Conservation (phyloP, 2,888 invertebrate species). For the Dicyrtomina minuta region DNA sequence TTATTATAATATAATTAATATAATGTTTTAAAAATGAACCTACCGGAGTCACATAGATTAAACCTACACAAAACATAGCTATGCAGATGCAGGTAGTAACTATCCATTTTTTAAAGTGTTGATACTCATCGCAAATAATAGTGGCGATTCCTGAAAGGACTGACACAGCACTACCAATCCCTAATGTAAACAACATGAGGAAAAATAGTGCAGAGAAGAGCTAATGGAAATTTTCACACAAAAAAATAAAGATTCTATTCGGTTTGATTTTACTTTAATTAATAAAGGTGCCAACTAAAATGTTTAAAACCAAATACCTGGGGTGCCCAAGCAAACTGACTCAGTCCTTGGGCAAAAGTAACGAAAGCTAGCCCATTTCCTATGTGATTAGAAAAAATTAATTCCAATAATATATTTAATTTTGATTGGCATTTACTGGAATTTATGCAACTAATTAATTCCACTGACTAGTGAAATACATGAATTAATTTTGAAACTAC, state of each 20-base stretch:
- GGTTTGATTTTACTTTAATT: too few relatives aligned
- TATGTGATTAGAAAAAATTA: too few relatives aligned
- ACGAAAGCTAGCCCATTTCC: too few relatives aligned
- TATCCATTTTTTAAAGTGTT: conserved; percentile 56
- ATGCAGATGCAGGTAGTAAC: conserved; percentile 53
- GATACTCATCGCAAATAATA: conserved; percentile 57
- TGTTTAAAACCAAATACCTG: conserved; percentile 63
- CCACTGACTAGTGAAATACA: too few relatives aligned
- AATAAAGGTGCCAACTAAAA: too few relatives aligned
- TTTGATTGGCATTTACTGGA: too few relatives aligned
- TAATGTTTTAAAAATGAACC: conserved; percentile 10
- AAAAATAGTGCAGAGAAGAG: conserved; percentile 63
- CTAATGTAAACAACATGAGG: conserved; percentile 62
- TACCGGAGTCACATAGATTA: conserved; percentile 54
- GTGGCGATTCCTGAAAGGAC: conserved; percentile 60
- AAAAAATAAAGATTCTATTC: too few relatives aligned
- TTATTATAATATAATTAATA: conserved; percentile 69
- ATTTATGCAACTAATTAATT: too few relatives aligned
- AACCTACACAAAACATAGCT: conserved; percentile 53
- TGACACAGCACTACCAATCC: conserved; percentile 61
- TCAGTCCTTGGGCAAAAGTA: too few relatives aligned
- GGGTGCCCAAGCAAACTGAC: conserved; percentile 69
- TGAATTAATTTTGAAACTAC: too few relatives aligned
- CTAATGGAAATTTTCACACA: conserved; percentile 54
- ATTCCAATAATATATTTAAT: too few relatives aligned